phyloP scores from a whole-genome alignment of 2,888 invertebrate species.

The Caenorhabditis sp. region DNA sequence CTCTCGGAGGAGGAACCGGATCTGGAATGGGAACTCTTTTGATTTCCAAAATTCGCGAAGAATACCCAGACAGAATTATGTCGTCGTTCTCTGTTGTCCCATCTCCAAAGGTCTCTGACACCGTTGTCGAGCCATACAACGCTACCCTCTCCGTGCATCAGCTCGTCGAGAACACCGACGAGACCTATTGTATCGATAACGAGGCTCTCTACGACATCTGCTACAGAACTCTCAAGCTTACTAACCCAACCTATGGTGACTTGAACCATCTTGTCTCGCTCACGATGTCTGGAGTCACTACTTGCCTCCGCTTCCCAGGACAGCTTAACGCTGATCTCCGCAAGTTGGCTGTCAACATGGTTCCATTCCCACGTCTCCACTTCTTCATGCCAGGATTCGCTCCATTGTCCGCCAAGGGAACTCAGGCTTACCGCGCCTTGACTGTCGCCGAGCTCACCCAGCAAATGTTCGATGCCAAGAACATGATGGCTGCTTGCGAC shows the following conservation, averaged over 20 bases:
- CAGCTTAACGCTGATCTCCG: constrained; percentile 92
- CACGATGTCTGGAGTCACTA: constrained; percentile 86
- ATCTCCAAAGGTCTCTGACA: constrained; percentile 88
- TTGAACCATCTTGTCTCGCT: constrained; percentile 85
- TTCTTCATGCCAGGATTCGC: constrained; percentile 89
- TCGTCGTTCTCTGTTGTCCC: constrained; percentile 96
- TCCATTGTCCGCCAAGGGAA: constrained; percentile 91
- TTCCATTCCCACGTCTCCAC: constrained; percentile 91
- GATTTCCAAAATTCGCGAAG: constrained; percentile 96
- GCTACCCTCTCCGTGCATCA: constrained; percentile 86
- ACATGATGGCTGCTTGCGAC: constrained; percentile 86
- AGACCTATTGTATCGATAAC: constrained; percentile 85
- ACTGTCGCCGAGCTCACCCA: constrained; percentile 89
- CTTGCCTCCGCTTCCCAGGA: constrained; percentile 91
- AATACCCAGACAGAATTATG: constrained; percentile 98
- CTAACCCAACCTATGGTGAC: constrained; percentile 89
- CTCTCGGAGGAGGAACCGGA: constrained; percentile 91
- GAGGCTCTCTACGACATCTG: constrained; percentile 86
- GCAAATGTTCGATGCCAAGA: constrained; percentile 87
- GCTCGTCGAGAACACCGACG: constrained; percentile 82
- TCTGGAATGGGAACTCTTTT: constrained; percentile 93
- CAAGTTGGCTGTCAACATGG: constrained; percentile 91
- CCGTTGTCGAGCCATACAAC: constrained; percentile 88
- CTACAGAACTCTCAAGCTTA: constrained; percentile 86
- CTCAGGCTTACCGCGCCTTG: constrained; percentile 86